Evolutionary conservation across 2,888 invertebrate genomes (phyloP).

Genomic region (Hecatera dysodea): DNA sequence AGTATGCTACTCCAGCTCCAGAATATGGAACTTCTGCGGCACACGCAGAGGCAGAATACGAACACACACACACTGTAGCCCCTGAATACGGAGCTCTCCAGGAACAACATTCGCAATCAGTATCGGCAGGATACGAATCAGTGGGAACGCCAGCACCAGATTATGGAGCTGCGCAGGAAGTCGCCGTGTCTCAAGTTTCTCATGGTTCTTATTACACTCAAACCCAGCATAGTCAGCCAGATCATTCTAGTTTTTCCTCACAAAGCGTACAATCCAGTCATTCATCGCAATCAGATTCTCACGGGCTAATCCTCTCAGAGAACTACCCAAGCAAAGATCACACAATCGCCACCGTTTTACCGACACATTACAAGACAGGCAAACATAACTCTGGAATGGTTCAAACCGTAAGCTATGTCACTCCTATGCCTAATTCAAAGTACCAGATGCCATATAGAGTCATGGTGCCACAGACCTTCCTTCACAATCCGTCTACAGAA

Average conservation of each 20-base stretch:
- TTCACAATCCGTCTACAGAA: conserved; percentile 79
- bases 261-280: conserved; percentile 72
- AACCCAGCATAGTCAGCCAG: conserved; percentile 72
- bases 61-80: conserved; percentile 54
- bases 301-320: conserved; percentile 85
- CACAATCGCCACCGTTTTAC: conserved; percentile 90
- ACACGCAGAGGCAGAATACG: conserved; percentile 59
- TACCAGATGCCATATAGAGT: conserved; percentile 84
- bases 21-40: conserved; percentile 50
- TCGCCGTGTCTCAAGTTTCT: conserved; percentile 49
- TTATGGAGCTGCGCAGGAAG: conserved; percentile 57
- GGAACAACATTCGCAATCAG: conserved; percentile 59
- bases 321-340: conserved; percentile 91
- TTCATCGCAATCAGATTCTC: conserved; percentile 70
- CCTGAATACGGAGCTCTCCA: conserved; percentile 67
- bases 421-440: conserved; percentile 83
- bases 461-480: conserved; percentile 86
- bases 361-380: conserved; percentile 77
- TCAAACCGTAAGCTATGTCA: conserved; percentile 86
- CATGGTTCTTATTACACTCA: conserved; percentile 72
- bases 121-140: conserved; percentile 56
- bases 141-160: conserved; percentile 45
- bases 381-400: conserved; percentile 72
- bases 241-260: conserved; percentile 74
- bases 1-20: conserved; percentile 9